These are phyloP conservation scores for Drosophila watanabei DNA, from an alignment of 1,140 invertebrate genomes.

Conservation along the genomic window DNA sequence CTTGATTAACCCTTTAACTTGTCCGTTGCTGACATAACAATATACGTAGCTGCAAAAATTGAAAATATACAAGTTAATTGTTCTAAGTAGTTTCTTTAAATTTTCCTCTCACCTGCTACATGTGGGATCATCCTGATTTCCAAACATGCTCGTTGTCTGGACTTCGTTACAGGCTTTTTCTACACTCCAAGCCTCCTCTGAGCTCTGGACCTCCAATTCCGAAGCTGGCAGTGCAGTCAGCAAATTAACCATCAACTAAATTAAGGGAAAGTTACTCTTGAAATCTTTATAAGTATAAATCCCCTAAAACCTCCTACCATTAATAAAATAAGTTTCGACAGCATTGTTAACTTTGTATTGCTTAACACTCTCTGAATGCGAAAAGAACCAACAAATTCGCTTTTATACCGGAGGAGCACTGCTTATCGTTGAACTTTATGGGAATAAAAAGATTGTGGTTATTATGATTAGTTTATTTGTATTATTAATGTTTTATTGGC, in stretches of 20 bases:
- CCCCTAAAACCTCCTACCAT: neutral
- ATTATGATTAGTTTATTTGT: too few species aligned
- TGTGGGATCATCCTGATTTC: neutral
- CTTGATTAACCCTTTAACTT: neutral
- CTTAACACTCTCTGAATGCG: neutral
- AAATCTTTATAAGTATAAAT: neutral
- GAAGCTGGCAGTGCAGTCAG: neutral
- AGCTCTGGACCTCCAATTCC: neutral
- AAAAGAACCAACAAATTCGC: neutral
- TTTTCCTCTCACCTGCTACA: neutral
- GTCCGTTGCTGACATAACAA: neutral
- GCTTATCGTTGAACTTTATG: neutral
- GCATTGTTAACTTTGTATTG: neutral
- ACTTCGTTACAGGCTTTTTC: neutral
- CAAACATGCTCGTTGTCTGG: too few species aligned
- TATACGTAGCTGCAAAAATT: neutral
- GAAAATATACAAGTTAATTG: neutral
- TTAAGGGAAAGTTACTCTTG: too few species aligned
- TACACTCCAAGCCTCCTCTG: neutral
- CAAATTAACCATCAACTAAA: slow-evolving; percentile 1
- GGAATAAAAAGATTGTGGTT: neutral
- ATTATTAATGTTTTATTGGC: slow-evolving; percentile 8
- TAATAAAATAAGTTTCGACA: neutral
- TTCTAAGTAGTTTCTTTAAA: neutral
- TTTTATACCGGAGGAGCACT: neutral